Evolutionary conservation across 2,888 invertebrate genomes (phyloP).

Genomic region (Eupithecia subumbrata): DNA sequence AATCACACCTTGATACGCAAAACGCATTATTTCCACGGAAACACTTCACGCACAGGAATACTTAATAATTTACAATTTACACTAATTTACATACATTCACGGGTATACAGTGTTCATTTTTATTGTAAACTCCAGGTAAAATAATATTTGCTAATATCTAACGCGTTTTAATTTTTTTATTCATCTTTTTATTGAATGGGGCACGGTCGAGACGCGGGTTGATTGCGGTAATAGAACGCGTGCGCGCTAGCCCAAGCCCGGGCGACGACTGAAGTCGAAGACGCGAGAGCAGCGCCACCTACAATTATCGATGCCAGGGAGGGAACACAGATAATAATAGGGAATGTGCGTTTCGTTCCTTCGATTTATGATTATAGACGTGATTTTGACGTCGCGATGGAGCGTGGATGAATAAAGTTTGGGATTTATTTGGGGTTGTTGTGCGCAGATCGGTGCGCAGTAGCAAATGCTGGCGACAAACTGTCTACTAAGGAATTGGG

Average conservation of each 20-base stretch:
- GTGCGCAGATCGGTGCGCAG: constrained; percentile 4
- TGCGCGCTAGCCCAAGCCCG: constrained; percentile 61
- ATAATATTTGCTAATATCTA: constrained; percentile 2
- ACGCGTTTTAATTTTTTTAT: constrained; percentile 45
- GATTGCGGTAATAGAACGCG: constrained; percentile 35
- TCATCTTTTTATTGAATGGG: constrained; percentile 41
- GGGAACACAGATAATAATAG: constrained; percentile 36
- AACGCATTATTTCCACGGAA: constrained; percentile 6
- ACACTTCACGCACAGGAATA: constrained; percentile 1
- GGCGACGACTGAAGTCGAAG: constrained; percentile 65
- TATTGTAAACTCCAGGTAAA: neutral
- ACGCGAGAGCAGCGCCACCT: constrained; percentile 51
- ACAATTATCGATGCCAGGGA: constrained; percentile 49
- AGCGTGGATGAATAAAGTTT: constrained; percentile 4
- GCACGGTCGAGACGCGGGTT: constrained; percentile 17
- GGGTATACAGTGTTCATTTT: constrained; percentile 3
- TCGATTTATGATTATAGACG: constrained; percentile 22
- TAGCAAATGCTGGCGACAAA: neutral
- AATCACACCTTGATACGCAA: constrained; percentile 1
- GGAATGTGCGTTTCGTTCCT: constrained; percentile 42
- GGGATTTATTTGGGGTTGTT: constrained; percentile 1
- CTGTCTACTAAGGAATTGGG: neutral
- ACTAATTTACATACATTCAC: neutral
- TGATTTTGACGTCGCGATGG: constrained; percentile 8
- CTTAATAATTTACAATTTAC: neutral